Evolutionary conservation across 2,888 invertebrate species (phyloP), one percentile per base, ranked within the genome.

Genomic region (Limnephilus auricula): DNA sequence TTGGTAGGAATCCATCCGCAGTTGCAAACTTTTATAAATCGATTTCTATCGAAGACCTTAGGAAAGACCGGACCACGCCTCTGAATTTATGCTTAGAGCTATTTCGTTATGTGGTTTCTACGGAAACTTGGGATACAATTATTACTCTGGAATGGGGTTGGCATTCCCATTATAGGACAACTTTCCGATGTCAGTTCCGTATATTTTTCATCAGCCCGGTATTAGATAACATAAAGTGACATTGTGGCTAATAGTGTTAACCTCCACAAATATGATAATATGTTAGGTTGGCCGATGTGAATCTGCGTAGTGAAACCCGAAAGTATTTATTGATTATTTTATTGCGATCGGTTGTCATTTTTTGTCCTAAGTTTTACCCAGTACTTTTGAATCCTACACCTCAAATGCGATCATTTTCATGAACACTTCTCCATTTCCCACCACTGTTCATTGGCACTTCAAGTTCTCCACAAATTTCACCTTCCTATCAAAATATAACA

Each of bases 31-130:
- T 65, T n/a, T n/a, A 6, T 25, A 65, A 25, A 65, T 65, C 65
- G 65, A 65, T 65, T 65, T 4, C 65, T n/a, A 65, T 65, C 65
- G 65, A 65, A 65, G 9, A n/a, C n/a, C 9, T 25, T n/a, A n/a
- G 25, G 9, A n/a, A 34, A 82, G 32, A 82, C 25, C 82, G 25
- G 37, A 82, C 82, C 34, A 82, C 82, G 82, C 82, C 82, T n/a
- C 82, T 82, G 37, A 12, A 82, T 82, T 82, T 32, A 82, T n/a
- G 34, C 34, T 82, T n/a, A 32, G 82, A 18, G 32, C 82, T 82
- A 37, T 18, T 65, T 65, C n/a, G 82, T 37, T 37, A 37, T 82
- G 37, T 37, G 34, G 18, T 34, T 82, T 82, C 15, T 82, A 34
- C 25, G 32, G 32, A 82, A 82, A 82, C 34, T 82, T 82, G 34